Base-by-base conservation (phyloP, 64 coral and sea anemone species). In the Orbicella faveolata region DNA sequence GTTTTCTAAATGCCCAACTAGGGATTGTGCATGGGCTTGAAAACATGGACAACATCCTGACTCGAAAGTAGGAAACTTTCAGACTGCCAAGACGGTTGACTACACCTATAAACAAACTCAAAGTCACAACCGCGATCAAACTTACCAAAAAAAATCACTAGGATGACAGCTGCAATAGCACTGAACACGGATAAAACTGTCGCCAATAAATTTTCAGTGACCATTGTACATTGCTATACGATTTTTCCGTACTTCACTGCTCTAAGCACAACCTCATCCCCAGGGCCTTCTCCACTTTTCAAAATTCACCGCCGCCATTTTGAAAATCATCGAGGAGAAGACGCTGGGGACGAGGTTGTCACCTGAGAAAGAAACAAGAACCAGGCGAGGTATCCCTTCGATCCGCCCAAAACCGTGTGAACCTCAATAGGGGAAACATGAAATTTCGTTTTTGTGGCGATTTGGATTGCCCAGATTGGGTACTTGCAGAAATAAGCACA, bases 401-500 rank as follows among this genome's bases (percentile, higher is more conserved):
- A 75, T 73, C 62, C 52, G 63, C 4, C 15, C 9, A 2, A 57
- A 57, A 11, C 54, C 13, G 54, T 57, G n/a, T 61, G 10, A 18
- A 33, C 35, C 52, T 35, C 23, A 2, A 30, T 30, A 30, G 12
- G 30, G n/a, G 15, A 52, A 88, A 19, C 17, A 99, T 99, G 97
- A 93, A 89, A 79, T 99, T 99, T 94, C 89, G 97, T 9, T 99
- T 99, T 91, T 99, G 97, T 89, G 97, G 97, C 36, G 97, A 99
- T 36, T 86, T 99, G 7, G 97, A 99, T 95, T 99, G 97, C 88
- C 97, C 97, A 75, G 97, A 99, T 93, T 99, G 97, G 97, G 97
- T 99, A 36, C 84, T 99, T 67, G 97, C 97, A 73, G 97, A 99
- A 76, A 99, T 99, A 81, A 95, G 94, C 57, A 99, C 94, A 19